phyloP scores from a whole-genome alignment of 2,113 vertebrate species.

The Podarcis cretensis region DNA sequence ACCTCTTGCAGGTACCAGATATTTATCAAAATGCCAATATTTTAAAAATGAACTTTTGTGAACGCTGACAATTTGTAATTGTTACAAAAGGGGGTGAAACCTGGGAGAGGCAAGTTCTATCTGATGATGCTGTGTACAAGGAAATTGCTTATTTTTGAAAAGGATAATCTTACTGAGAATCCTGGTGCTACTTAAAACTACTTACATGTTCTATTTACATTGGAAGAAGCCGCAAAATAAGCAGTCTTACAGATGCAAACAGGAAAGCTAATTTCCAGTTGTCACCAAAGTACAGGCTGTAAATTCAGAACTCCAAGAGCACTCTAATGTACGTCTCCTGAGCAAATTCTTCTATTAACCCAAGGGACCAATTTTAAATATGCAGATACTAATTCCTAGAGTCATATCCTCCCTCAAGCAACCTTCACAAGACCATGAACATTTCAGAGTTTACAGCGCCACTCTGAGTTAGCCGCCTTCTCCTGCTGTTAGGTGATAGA shows the following conservation, averaged over 20 bases:
- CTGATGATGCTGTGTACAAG: neutral
- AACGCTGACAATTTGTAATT: neutral
- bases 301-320: neutral
- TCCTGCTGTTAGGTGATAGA: neutral
- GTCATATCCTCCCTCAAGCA: constrained; percentile 4
- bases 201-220: neutral
- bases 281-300: neutral
- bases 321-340: neutral
- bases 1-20: neutral
- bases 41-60: neutral
- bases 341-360: neutral
- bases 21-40: neutral
- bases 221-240: neutral
- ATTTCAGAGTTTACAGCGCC: constrained; percentile 10
- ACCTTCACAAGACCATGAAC: neutral
- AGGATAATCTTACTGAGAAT: neutral
- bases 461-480: neutral
- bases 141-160: neutral
- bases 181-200: neutral
- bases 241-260: neutral
- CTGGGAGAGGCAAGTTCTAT: neutral
- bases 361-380: constrained; percentile 1
- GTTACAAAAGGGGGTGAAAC: neutral
- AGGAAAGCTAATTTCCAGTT: neutral
- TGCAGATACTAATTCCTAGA: constrained; percentile 15